Percentiles rank a stretch among this genome's conserved stretches.
Evolutionary conservation across 2,888 invertebrate genomes (phyloP).

Genomic region (Papilio gigon): DNA sequence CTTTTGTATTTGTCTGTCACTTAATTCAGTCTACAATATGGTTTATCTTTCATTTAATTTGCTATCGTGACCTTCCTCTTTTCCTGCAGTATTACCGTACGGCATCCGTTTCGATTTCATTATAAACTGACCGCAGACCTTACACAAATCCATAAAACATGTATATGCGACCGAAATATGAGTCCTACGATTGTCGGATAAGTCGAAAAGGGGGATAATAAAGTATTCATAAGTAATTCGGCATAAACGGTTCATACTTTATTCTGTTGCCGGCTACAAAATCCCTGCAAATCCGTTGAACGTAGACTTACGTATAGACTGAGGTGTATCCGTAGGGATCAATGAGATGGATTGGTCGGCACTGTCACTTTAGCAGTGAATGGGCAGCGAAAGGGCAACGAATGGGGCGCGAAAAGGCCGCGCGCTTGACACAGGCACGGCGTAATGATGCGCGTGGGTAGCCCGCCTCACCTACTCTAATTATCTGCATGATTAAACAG

Average conservation of each 20-base stretch:
- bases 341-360: slow-evolving; percentile 75
- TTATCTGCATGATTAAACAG: slow-evolving; percentile 40
- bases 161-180: slow-evolving; percentile 7
- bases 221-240: slow-evolving; percentile 62
- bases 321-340: slow-evolving; percentile 78
- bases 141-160: slow-evolving; percentile 11
- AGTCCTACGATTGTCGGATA: slow-evolving; percentile 42
- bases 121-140: not conserved
- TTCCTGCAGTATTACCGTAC: too few relatives aligned
- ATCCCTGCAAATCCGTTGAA: slow-evolving; percentile 66
- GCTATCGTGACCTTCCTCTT: not conserved
- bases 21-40: not conserved
- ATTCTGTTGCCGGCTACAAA: slow-evolving; percentile 51
- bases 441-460: slow-evolving; percentile 73
- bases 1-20: not conserved
- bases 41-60: not conserved
- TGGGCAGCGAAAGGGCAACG: slow-evolving; percentile 60
- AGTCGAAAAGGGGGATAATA: slow-evolving; percentile 54
- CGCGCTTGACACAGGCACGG: slow-evolving; percentile 48
- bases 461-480: slow-evolving; percentile 53
- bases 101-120: not conserved
- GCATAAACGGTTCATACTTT: slow-evolving; percentile 55
- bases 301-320: slow-evolving; percentile 65
- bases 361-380: slow-evolving; percentile 63
- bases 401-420: slow-evolving; percentile 40